Conservation (phyloP, 1,140 invertebrate genomes). For the Hesperophylax magnus region DNA sequence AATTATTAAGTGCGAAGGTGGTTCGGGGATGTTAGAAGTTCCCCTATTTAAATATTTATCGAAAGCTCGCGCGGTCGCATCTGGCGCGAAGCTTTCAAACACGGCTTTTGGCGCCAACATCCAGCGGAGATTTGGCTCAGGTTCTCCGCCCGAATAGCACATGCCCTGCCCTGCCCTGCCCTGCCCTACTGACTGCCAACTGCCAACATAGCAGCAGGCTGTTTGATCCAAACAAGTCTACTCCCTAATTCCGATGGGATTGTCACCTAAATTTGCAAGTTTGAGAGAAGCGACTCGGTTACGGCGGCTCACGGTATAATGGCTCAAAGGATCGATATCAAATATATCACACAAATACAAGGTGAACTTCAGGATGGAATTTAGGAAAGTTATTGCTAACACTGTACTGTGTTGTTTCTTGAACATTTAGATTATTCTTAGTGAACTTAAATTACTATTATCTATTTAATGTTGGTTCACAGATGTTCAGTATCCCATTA, state of each 20-base stretch:
- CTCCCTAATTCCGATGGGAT: constrained; percentile 28
- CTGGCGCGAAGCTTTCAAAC: constrained; percentile 38
- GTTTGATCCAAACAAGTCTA: constrained; percentile 6
- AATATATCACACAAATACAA: too few species aligned
- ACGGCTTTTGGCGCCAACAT: constrained; percentile 38
- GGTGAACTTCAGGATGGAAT: too few species aligned
- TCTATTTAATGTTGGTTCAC: too few species aligned
- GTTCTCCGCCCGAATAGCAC: constrained; percentile 5
- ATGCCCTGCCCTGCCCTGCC: neutral
- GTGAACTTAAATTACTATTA: too few species aligned
- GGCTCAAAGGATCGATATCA: too few species aligned
- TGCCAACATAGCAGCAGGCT: neutral
- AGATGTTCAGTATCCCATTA: too few species aligned
- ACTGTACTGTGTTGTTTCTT: too few species aligned
- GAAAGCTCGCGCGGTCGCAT: constrained; percentile 44
- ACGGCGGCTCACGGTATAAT: neutral
- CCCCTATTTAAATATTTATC: constrained; percentile 57
- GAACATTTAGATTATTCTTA: too few species aligned
- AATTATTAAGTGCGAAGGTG: constrained; percentile 52
- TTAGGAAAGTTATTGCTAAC: too few species aligned
- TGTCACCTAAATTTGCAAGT: constrained; percentile 28
- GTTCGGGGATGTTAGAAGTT: constrained; percentile 51
- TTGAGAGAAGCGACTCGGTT: constrained; percentile 20
- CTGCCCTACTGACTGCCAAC: neutral
- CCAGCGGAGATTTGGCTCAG: constrained; percentile 4